phyloP scores from a whole-genome alignment of 2,888 invertebrate species.

The Erynnis tages region DNA sequence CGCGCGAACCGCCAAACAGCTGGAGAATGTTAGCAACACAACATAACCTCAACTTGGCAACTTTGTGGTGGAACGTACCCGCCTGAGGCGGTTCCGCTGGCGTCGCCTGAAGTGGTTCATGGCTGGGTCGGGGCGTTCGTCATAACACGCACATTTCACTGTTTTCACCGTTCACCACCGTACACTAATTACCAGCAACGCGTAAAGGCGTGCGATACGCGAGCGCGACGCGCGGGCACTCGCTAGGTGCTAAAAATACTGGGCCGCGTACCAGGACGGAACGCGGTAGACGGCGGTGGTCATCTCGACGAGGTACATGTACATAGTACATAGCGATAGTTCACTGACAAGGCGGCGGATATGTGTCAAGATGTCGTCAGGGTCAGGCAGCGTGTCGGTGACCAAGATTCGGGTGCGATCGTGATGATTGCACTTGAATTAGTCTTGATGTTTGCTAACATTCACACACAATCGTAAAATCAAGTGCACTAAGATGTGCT shows the following conservation, averaged over 20 bases:
- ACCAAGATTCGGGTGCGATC: too few species aligned
- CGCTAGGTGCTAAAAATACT: constrained; percentile 70
- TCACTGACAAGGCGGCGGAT: too few species aligned
- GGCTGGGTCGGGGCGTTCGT: constrained; percentile 53
- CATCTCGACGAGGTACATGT: constrained; percentile 25
- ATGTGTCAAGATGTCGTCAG: too few species aligned
- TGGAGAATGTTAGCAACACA: constrained; percentile 10
- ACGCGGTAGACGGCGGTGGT: constrained; percentile 35
- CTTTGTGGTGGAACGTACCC: constrained; percentile 44
- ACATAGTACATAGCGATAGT: constrained; percentile 31
- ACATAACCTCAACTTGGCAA: constrained; percentile 12
- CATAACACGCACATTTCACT: constrained; percentile 64
- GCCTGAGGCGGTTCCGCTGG: constrained; percentile 53
- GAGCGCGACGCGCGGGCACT: constrained; percentile 48
- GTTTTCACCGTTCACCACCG: constrained; percentile 38
- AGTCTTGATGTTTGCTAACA: too few species aligned
- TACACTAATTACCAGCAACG: constrained; percentile 25
- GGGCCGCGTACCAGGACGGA: constrained; percentile 34
- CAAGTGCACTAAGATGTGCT: too few species aligned
- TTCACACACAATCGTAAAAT: too few species aligned
- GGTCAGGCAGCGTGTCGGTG: too few species aligned
- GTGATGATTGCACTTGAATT: too few species aligned
- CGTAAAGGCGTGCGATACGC: constrained; percentile 37
- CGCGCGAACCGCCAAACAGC: constrained; percentile 2
- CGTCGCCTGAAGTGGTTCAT: constrained; percentile 66